Percentiles rank a stretch among this genome's conserved stretches.
Evolutionary conservation across 2,797 vertebrate genomes (phyloP).

Genomic region (Hapalemur alaotrensis): DNA sequence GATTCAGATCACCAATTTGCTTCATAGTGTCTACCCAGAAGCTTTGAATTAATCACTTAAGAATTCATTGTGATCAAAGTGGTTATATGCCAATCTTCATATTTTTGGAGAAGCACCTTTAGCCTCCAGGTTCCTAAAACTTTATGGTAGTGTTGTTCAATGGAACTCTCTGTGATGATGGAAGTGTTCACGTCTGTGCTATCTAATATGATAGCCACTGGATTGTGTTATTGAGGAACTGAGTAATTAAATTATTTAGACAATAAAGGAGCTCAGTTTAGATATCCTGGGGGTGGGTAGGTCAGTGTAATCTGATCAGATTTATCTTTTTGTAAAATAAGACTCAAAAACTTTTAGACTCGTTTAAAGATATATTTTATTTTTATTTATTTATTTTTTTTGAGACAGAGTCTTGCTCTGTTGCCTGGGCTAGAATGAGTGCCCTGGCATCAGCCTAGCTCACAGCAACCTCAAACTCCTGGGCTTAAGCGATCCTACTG

Average conservation of each 20-base stretch:
- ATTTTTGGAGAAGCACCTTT: neutral
- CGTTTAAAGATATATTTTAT: neutral
- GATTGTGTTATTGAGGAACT: neutral
- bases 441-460: too few relatives aligned
- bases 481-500: too few relatives aligned
- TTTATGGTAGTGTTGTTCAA: neutral
- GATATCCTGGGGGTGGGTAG: neutral
- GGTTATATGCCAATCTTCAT: neutral
- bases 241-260: neutral
- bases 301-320: neutral
- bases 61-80: neutral
- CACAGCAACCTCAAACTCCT: too few relatives aligned
- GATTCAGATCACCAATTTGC: neutral
- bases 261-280: neutral
- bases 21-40: neutral
- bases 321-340: constrained; percentile 17
- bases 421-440: too few relatives aligned
- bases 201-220: neutral
- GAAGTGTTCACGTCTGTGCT: neutral
- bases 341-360: neutral
- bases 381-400: too few relatives aligned
- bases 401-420: too few relatives aligned
- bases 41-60: neutral
- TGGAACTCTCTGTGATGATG: neutral
- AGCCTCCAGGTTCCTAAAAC: neutral